Conservation (phyloP, 2,797 vertebrate genomes). For the Mormyrops attenuatus region DNA sequence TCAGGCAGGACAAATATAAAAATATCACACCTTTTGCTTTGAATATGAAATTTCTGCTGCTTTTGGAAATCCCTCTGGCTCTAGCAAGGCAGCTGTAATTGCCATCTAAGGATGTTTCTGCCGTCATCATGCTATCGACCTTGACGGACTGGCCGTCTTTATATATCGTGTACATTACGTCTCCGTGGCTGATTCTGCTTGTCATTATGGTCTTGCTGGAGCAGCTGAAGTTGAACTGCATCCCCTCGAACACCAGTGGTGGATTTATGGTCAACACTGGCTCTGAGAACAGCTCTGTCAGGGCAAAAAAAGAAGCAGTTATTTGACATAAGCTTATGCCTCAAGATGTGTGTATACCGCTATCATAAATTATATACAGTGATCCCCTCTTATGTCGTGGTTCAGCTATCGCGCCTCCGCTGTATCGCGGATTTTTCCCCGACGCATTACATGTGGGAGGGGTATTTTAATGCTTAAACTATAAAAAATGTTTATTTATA, state of each 20-base stretch:
- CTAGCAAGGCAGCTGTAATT: conserved; percentile 54
- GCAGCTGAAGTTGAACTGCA: conserved; percentile 49
- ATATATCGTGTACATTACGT: conserved; percentile 50
- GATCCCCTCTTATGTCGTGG: no score
- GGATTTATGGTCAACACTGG: conserved; percentile 52
- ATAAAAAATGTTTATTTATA: no score
- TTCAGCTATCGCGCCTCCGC: no score
- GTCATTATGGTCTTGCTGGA: conserved; percentile 31
- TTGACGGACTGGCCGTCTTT: neutral
- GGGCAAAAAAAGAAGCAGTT: neutral
- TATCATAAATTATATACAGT: neutral
- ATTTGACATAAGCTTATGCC: neutral
- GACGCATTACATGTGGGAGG: no score
- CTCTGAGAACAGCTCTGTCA: conserved; percentile 61
- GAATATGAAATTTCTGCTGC: conserved; percentile 40
- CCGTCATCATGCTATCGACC: neutral
- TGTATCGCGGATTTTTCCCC: no score
- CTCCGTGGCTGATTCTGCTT: conserved; percentile 31
- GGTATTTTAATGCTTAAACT: no score
- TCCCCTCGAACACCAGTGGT: conserved; percentile 49
- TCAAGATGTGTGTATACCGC: neutral
- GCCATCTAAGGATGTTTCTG: conserved; percentile 32
- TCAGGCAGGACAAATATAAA: neutral
- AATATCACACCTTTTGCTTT: conserved; percentile 54
- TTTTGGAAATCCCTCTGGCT: conserved; percentile 50